Base-by-base conservation (phyloP, 2,113 vertebrate genomes). In the Campylorhamphus procurvoides region DNA sequence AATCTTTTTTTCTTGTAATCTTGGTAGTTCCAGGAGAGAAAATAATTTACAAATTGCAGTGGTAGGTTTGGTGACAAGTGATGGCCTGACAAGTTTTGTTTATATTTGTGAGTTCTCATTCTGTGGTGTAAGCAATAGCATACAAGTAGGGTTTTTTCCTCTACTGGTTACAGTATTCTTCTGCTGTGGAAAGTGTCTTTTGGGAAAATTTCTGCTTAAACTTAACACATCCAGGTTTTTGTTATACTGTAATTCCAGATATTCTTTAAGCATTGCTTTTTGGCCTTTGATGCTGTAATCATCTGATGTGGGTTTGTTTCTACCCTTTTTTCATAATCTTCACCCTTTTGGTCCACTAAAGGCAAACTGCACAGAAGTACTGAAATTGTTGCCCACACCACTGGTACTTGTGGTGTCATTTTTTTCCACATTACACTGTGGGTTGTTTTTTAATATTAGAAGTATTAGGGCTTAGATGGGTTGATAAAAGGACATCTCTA, bases 351-450 rank as follows among this genome's bases (percentile, higher is more conserved):
- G 90, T 85, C 96, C 55, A 9, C 83, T 96, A 93, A 96, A 97
- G 95, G 95, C 95, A 97, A 97, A 97, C 91, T 95, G 94, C 96
- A 96, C 55, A 88, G 79, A 95, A 93, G 22, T 73, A 63, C 12
- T 88, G 66, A 85, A 94, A 93, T 86, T 83, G 6, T 37, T 91
- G 46, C 46, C 75, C 71, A 33, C 73, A 64, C 3, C 1, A 52
- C 28, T 39, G 50, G 20, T 90, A 79, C 4, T n/a, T 74, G 14
- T 40, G 33, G n/a, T 62, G 85, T 86, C 18, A 13, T 53, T 89
- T 78, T 85, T 87, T 77, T 22, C 67, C 62, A 63, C 46, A 5
- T 35, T 64, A n/a, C 10, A 25, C 11, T n/a, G 12, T 64, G 55
- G 40, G 15, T 29, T 35, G n/a, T 50, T 68, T 74, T 35, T 72